Percentiles rank a stretch among this genome's conserved stretches.
phyloP scores from a whole-genome alignment of 2,888 invertebrate species.

The Loripinus fragilis region DNA sequence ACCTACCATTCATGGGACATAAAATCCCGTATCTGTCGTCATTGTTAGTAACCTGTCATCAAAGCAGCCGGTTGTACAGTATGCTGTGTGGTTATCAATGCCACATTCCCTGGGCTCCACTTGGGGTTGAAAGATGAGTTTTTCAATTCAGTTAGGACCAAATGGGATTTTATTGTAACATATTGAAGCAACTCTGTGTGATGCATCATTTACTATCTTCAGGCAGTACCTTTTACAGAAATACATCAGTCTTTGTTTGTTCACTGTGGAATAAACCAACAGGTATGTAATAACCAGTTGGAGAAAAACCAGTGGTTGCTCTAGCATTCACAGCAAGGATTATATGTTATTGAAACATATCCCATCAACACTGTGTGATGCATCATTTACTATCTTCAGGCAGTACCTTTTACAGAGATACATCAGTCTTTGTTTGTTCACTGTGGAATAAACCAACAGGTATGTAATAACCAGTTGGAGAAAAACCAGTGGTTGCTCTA shows the following conservation, averaged over 20 bases:
- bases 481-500: slow-evolving; percentile 12
- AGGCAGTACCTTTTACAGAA: no score
- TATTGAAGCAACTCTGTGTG: neutral
- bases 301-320: slow-evolving; percentile 16
- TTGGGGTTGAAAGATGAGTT: no score
- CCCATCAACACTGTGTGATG: neutral
- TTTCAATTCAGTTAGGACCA: no score
- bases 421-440: neutral
- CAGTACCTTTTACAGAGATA: no score
- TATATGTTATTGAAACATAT: neutral
- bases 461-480: neutral
- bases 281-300: neutral
- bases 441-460: slow-evolving; percentile 13
- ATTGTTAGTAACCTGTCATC: no score
- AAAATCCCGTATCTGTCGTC: no score
- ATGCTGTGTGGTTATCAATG: no score
- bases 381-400: neutral
- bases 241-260: neutral
- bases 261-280: slow-evolving; percentile 16
- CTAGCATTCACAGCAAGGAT: neutral
- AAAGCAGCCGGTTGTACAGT: no score
- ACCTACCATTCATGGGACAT: no score
- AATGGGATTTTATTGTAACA: neutral
- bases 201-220: neutral
- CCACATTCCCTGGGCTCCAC: no score